A percentile compares a stretch with the other conserved stretches of the same genome.
These are phyloP conservation scores for Bungarus multicinctus DNA, from an alignment of 2,113 vertebrate genomes.

Conservation along the genomic window DNA sequence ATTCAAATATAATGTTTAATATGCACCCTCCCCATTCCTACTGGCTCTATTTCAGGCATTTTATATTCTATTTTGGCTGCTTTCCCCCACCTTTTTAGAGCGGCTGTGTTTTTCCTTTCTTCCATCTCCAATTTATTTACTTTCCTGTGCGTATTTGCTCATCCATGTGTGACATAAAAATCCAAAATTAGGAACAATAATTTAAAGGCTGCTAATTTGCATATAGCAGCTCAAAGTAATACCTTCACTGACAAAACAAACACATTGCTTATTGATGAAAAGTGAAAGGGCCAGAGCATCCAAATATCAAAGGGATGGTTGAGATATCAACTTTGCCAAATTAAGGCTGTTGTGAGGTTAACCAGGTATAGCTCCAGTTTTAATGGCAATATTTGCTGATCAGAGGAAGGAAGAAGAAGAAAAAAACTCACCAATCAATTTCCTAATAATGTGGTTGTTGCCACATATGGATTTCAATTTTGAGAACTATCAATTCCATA, in stretches of 20 bases:
- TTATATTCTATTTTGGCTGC: slow-evolving; percentile 35
- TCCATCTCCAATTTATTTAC: background rate
- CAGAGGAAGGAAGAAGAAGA: background rate
- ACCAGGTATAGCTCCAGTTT: background rate
- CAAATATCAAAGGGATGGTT: background rate
- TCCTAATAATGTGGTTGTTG: background rate
- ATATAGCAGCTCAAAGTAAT: slow-evolving; percentile 45
- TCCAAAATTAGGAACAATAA: slow-evolving; percentile 43
- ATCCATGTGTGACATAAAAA: background rate
- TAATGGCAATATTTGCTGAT: background rate
- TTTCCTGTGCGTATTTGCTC: slow-evolving; percentile 37
- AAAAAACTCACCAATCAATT: background rate
- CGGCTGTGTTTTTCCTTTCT: slow-evolving; percentile 28
- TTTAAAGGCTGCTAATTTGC: slow-evolving; percentile 46
- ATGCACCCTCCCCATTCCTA: background rate
- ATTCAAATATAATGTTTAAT: slow-evolving; percentile 66
- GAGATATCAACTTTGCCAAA: background rate
- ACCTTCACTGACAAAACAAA: slow-evolving; percentile 36
- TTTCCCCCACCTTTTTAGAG: slow-evolving; percentile 47
- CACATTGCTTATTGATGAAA: slow-evolving; percentile 29
- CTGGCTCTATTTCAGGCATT: slow-evolving; percentile 32
- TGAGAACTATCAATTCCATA: background rate
- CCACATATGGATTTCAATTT: background rate
- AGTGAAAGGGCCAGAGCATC: background rate
- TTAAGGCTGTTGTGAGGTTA: background rate